phyloP scores from a whole-genome alignment of 2,888 invertebrate genomes.

The Rhamnusium bicolor region DNA sequence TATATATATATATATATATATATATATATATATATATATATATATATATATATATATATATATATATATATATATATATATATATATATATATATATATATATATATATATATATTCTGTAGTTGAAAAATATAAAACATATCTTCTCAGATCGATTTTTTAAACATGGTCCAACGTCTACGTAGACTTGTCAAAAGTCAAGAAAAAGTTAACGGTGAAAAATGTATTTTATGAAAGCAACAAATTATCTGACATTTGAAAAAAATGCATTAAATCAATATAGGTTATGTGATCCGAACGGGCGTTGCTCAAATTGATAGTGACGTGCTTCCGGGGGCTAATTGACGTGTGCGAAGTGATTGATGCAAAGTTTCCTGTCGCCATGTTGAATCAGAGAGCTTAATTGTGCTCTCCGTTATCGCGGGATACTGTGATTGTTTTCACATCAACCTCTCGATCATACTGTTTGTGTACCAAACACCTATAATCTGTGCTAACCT shows the following conservation, averaged over 20 bases:
- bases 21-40: too few species aligned
- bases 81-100: too few species aligned
- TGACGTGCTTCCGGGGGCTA: constrained; percentile 71
- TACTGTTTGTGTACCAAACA: constrained; percentile 17
- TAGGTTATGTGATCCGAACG: constrained; percentile 66
- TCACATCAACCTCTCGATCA: constrained; percentile 54
- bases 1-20: too few species aligned
- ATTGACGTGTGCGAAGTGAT: constrained; percentile 72
- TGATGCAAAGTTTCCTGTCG: constrained; percentile 70
- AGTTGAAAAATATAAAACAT: not conserved
- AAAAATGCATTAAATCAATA: constrained; percentile 62
- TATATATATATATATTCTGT: too few species aligned
- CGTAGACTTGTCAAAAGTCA: not conserved
- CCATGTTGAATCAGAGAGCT: constrained; percentile 69
- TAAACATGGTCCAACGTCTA: not conserved
- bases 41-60: too few species aligned
- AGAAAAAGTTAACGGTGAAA: constrained; percentile 34
- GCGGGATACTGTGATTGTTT: constrained; percentile 55
- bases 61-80: too few species aligned
- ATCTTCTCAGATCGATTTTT: not conserved
- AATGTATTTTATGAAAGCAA: constrained; percentile 45
- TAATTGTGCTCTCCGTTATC: constrained; percentile 64
- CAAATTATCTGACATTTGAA: constrained; percentile 51
- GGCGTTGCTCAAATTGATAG: constrained; percentile 71
- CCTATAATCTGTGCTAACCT: not conserved